phyloP scores from a whole-genome alignment of 2,113 vertebrate species.

The Tyto alba region DNA sequence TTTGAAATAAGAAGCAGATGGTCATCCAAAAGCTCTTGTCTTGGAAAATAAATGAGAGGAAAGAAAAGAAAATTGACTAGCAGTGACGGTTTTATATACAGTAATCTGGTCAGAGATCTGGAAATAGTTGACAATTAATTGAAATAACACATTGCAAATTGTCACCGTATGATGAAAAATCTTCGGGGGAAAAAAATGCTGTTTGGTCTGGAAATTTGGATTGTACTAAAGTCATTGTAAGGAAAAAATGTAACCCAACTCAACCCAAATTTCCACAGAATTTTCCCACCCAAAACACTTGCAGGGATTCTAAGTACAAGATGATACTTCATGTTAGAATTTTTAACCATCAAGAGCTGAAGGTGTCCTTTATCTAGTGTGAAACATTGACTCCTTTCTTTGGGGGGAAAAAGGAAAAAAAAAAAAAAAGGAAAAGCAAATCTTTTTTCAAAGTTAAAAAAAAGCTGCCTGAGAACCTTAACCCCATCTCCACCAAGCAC shows the following conservation, averaged over 20 bases:
- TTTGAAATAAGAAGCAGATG: slow-evolving; percentile 63
- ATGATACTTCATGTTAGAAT: background rate
- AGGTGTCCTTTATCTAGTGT: background rate
- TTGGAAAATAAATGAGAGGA: slow-evolving; percentile 53
- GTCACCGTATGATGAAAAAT: slow-evolving; percentile 64
- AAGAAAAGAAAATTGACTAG: slow-evolving; percentile 41
- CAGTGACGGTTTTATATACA: slow-evolving; percentile 49
- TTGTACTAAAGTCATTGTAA: slow-evolving; percentile 57
- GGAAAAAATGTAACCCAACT: slow-evolving; percentile 52
- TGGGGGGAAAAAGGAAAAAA: too few relatives aligned
- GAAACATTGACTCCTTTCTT: background rate
- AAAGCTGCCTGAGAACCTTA: slow-evolving; percentile 29
- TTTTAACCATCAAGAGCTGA: background rate
- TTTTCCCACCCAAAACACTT: slow-evolving; percentile 44
- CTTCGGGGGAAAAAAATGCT: slow-evolving; percentile 35
- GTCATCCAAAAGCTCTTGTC: slow-evolving; percentile 43
- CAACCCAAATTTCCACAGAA: slow-evolving; percentile 50
- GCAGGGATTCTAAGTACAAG: background rate
- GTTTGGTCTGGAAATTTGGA: slow-evolving; percentile 70
- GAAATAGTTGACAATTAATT: slow-evolving; percentile 71
- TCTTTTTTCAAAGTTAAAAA: background rate
- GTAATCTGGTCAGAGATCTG: slow-evolving; percentile 53
- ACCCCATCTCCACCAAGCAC: background rate
- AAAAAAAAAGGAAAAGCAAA: too few relatives aligned
- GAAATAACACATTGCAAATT: slow-evolving; percentile 69